Evolutionary conservation across 1,140 invertebrate species (phyloP), one percentile per base, ranked within the genome.

Genomic region (Ceratoteleas bidentatus): DNA sequence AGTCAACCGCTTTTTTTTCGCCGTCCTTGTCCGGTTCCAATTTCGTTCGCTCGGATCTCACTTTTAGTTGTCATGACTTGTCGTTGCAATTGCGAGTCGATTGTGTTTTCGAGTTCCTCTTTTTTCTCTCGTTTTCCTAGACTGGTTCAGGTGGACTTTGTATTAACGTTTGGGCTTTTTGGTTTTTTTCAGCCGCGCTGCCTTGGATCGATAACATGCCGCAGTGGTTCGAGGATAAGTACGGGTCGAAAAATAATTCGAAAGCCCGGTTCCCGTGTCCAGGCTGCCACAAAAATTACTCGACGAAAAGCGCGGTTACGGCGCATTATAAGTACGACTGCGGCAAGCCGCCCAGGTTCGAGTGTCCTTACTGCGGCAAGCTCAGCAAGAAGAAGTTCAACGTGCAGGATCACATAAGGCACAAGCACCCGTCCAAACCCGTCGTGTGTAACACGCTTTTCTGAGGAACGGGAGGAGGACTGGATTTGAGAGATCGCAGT

Each of bases 251-350:
- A 74, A 84, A 62, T 75, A 88, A 77, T 52, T 78, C 49, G 16
- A 87, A 76, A 77, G 57, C 53, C 14, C 88, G 89, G 36, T 92
- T 88, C 80, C 89, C 89, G 15, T 94, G 93, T 87, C 92, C 90
- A 64, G 89, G 89, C 7, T 94, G 93, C 66, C 90, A 91, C 36
- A 93, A 93, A 74, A 91, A 89, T 56, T 94, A 94, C 85, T 92
- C 93, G 33, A 92, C 92, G 15, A 93, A 93, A 79, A 93, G 93
- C 38, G 92, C 93, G 2, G 86, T 93, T 2, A 93, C 91, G 40
- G 88, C 92, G 1, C 94, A 95, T 87, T 92, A 92, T 84, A 93
- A 92, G 64, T 94, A 94, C 54, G 89, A 89, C 75, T 85, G 85
- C 24, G 84, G 84, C 6, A 83, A 88, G 11, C 85, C 87, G 24